These are phyloP conservation scores for Himalopsyche tibetana DNA, from an alignment of 2,888 invertebrate species.

Conservation along the genomic window DNA sequence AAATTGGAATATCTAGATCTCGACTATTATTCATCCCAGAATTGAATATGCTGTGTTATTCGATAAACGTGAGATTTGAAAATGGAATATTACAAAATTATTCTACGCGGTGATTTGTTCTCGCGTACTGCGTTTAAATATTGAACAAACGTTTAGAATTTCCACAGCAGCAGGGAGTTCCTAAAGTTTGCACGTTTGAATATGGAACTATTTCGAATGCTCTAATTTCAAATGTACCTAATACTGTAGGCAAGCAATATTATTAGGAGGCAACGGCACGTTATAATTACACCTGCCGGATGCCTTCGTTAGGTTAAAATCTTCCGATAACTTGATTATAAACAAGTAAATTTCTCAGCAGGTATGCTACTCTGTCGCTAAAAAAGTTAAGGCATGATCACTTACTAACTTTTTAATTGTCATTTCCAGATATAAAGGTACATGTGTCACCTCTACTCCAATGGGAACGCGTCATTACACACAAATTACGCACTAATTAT, in stretches of 20 bases:
- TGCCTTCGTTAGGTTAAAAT: constrained; percentile 27
- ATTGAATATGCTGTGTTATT: background rate
- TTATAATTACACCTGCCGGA: constrained; percentile 9
- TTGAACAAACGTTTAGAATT: constrained; percentile 40
- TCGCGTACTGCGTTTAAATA: constrained; percentile 10
- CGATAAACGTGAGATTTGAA: background rate
- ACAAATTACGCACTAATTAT: too few species aligned
- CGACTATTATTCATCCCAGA: too few species aligned
- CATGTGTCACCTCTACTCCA: too few species aligned
- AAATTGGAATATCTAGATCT: background rate
- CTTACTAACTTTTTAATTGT: too few species aligned
- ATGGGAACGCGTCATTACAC: too few species aligned
- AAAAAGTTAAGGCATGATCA: too few species aligned
- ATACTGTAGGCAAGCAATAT: background rate
- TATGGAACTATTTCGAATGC: constrained; percentile 11
- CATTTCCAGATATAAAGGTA: too few species aligned
- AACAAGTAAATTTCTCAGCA: background rate
- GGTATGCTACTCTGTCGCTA: background rate
- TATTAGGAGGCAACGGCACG: background rate
- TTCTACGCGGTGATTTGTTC: background rate
- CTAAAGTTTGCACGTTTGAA: constrained; percentile 11
- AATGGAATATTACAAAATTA: constrained; percentile 17
- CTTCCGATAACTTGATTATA: background rate
- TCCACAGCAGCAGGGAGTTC: background rate
- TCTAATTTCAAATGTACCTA: constrained; percentile 22